Conservation (phyloP, 2,888 invertebrate genomes). For the Chymomyza amoena region DNA sequence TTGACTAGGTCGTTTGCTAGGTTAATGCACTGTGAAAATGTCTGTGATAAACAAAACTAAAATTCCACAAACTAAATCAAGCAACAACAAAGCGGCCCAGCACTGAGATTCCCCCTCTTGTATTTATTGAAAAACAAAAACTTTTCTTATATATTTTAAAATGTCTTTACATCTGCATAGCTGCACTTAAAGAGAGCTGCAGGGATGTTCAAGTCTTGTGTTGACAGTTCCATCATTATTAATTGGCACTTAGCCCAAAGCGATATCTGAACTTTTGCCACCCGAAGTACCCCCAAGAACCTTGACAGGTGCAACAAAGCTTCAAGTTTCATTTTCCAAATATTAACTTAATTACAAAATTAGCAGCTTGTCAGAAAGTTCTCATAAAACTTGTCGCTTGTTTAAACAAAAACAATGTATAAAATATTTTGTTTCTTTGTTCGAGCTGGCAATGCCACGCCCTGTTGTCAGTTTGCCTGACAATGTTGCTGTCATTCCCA, state of each 20-base stretch:
- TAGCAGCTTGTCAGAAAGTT: slow-evolving; percentile 1
- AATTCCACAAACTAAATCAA: slow-evolving; percentile 31
- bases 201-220: not conserved
- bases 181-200: not conserved
- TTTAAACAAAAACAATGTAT: not conserved
- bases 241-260: slow-evolving; percentile 46
- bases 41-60: slow-evolving; percentile 11
- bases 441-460: not conserved
- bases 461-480: slow-evolving; percentile 31
- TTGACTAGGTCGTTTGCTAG: slow-evolving; percentile 18
- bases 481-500: not conserved
- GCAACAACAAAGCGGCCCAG: not conserved
- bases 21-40: slow-evolving; percentile 44
- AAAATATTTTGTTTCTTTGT: no score
- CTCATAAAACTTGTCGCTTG: not conserved
- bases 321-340: not conserved
- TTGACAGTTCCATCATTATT: slow-evolving; percentile 46
- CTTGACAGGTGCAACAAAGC: not conserved
- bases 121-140: no score
- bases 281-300: not conserved
- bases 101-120: not conserved
- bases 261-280: slow-evolving; percentile 23
- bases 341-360: slow-evolving; percentile 12
- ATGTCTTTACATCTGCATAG: not conserved
- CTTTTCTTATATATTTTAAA: no score